Percentiles rank a stretch among this genome's conserved stretches.
These are phyloP conservation scores for Paragorgia papillata DNA, from an alignment of 92 coral and sea anemone species.

Conservation along the genomic window DNA sequence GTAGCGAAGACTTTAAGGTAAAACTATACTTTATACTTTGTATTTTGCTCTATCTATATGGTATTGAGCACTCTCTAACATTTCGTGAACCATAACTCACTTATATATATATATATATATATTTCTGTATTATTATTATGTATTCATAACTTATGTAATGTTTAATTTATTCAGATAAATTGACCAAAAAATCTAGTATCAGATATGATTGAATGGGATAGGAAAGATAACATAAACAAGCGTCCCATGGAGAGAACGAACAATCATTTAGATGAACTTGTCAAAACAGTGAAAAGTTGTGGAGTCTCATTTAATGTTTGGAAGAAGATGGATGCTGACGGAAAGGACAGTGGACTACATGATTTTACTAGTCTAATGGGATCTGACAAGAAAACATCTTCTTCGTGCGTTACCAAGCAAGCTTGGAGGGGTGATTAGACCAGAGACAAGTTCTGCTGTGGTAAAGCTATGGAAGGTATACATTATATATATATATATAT, in stretches of 20 bases:
- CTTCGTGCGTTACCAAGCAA: slow-evolving; percentile 21
- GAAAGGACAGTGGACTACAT: no score
- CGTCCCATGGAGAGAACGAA: slow-evolving; percentile 1
- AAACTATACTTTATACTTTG: no score
- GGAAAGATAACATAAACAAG: slow-evolving; percentile 23
- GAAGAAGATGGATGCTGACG: slow-evolving; percentile 49
- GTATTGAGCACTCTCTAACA: no score
- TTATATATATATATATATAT: no score
- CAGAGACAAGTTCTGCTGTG: slow-evolving; percentile 20
- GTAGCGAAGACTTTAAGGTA: no score
- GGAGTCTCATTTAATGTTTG: no score
- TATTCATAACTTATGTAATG: no score
- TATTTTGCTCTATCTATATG: no score
- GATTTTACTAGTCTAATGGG: no score
- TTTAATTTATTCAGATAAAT: slow-evolving; percentile 19
- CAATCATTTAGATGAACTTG: slow-evolving; percentile 25
- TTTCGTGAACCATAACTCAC: no score
- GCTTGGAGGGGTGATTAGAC: slow-evolving; percentile 24
- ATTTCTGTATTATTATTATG: no score
- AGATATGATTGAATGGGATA: slow-evolving; percentile 35
- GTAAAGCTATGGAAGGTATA: slow-evolving; percentile 34
- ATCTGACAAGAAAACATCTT: no score
- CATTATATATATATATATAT: neutral
- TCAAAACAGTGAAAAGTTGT: slow-evolving; percentile 30
- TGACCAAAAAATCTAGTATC: slow-evolving; percentile 46